Evolutionary conservation across 2,888 invertebrate species (phyloP).

Genomic region (Brachyptera risi): DNA sequence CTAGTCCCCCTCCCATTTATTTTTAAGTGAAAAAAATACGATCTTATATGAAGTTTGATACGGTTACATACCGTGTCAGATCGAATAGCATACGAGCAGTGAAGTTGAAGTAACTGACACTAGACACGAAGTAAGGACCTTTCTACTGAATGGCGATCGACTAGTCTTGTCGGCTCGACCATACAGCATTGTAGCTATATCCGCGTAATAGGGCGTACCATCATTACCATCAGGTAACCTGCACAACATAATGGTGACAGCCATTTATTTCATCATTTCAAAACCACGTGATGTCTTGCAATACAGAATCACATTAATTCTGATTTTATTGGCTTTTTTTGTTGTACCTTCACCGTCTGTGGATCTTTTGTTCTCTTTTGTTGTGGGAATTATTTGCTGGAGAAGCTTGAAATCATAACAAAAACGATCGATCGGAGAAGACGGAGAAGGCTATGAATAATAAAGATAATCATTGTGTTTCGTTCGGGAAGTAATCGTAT

Average conservation of each 20-base stretch:
- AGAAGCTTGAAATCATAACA: slow-evolving; percentile 12
- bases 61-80: no score
- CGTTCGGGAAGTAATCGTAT: neutral
- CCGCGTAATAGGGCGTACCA: no score
- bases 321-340: slow-evolving; percentile 10
- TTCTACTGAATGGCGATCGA: neutral
- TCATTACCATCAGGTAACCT: no score
- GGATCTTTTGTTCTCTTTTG: slow-evolving; percentile 11
- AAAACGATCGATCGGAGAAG: no score
- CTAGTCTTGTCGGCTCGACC: neutral
- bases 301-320: slow-evolving; percentile 12
- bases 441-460: slow-evolving; percentile 6
- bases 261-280: neutral
- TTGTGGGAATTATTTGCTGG: slow-evolving; percentile 14
- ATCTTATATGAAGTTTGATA: no score
- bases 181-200: neutral
- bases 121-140: neutral
- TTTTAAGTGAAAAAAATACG: neutral
- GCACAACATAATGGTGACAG: neutral
- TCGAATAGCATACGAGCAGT: neutral
- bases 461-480: slow-evolving; percentile 14
- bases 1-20: no score
- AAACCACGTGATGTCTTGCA: no score
- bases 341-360: neutral
- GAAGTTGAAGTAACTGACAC: neutral